Percentiles rank a stretch among this genome's conserved stretches.
Conservation (phyloP, 2,113 vertebrate genomes). For the Gallinago undulata region DNA sequence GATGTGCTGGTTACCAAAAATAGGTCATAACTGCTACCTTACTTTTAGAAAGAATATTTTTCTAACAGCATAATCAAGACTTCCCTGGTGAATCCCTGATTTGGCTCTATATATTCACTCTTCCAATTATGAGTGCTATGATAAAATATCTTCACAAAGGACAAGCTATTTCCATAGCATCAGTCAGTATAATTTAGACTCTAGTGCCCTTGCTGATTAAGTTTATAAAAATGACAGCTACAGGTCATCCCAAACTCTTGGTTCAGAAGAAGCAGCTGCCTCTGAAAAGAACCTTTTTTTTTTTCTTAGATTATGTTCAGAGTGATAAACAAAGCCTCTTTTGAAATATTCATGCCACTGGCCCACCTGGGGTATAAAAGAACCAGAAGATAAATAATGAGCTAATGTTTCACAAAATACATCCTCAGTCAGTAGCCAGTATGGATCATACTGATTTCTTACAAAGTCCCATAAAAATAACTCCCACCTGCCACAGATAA, state of each 20-base stretch:
- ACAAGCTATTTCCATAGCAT: not conserved
- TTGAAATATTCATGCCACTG: constrained; percentile 22
- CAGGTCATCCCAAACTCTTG: not conserved
- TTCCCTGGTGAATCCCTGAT: not conserved
- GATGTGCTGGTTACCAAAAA: not conserved
- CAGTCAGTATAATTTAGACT: constrained; percentile 7
- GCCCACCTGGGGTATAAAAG: constrained; percentile 4
- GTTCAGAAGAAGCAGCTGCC: not conserved
- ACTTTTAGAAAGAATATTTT: not conserved
- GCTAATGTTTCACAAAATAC: not conserved
- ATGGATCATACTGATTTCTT: not conserved
- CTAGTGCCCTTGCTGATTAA: constrained; percentile 2
- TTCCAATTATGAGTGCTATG: not conserved
- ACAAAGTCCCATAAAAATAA: not conserved
- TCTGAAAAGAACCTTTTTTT: not conserved
- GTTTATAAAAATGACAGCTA: constrained; percentile 22
- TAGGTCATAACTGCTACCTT: not conserved
- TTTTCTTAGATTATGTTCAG: not conserved
- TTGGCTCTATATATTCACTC: not conserved
- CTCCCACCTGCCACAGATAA: not conserved
- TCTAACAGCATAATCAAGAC: not conserved
- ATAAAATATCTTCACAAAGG: constrained; percentile 10
- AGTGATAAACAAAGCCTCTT: not conserved
- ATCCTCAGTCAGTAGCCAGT: not conserved
- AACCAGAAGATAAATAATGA: constrained; percentile 33